These are phyloP conservation scores for Mylabris phalerata DNA, from an alignment of 1,140 invertebrate species.

Conservation along the genomic window DNA sequence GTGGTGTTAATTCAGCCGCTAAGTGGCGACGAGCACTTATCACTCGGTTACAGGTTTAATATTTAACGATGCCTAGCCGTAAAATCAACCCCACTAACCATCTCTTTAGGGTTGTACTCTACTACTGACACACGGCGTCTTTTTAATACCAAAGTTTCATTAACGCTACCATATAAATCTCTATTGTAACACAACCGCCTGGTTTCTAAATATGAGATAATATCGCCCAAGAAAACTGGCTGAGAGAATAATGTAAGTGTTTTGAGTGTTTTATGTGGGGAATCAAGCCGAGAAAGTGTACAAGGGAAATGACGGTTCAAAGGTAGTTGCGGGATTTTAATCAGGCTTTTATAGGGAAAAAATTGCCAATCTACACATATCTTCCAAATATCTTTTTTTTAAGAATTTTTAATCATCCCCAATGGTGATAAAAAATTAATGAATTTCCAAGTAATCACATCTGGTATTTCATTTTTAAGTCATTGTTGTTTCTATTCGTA, in stretches of 20 bases:
- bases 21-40: conserved; percentile 36
- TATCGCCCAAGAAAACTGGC: conserved; percentile 22
- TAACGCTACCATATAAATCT: conserved; percentile 38
- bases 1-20: conserved; percentile 23
- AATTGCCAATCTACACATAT: too few species aligned
- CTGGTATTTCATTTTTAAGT: too few species aligned
- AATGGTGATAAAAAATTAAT: too few species aligned
- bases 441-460: too few species aligned
- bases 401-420: too few species aligned
- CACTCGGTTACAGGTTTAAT: conserved; percentile 39
- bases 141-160: conserved; percentile 40
- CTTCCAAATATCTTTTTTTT: too few species aligned
- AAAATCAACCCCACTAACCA: conserved; percentile 21
- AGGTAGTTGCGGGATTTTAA: too few species aligned
- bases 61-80: conserved; percentile 32
- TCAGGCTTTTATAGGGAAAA: too few species aligned
- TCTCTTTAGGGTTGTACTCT: not conserved
- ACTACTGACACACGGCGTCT: conserved; percentile 35
- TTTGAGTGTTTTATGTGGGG: conserved; percentile 28
- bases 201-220: conserved; percentile 34
- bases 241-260: conserved; percentile 36
- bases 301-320: too few species aligned
- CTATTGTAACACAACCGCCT: conserved; percentile 33
- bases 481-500: too few species aligned
- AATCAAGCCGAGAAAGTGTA: conserved; percentile 5